phyloP scores from a whole-genome alignment of 2,113 vertebrate genomes.

The Montifringilla adamsi region DNA sequence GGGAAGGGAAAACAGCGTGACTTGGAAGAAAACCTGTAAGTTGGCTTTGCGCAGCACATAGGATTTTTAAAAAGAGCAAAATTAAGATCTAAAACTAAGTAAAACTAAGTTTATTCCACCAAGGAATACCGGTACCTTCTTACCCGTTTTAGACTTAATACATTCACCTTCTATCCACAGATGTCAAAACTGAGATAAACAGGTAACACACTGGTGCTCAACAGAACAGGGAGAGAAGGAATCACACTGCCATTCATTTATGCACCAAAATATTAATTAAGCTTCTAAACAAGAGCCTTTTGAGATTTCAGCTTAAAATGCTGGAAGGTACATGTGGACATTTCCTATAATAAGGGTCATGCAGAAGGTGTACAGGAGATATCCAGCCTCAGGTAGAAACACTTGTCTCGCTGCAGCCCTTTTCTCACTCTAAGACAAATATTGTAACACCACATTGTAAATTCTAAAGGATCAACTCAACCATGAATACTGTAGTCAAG shows the following conservation, averaged over 20 bases:
- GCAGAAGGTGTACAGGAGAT: background rate
- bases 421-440: background rate
- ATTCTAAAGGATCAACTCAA: fast-evolving
- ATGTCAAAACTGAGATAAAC: background rate
- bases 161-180: background rate
- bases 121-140: background rate
- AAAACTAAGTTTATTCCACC: background rate
- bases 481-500: background rate
- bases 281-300: background rate
- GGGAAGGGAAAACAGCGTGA: background rate
- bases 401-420: background rate
- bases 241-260: background rate
- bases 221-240: background rate
- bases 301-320: background rate
- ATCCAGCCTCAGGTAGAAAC: background rate
- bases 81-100: background rate
- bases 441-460: background rate
- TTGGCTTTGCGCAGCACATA: fast-evolving
- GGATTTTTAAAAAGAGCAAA: background rate
- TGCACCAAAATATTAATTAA: background rate
- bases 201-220: fast-evolving
- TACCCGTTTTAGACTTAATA: background rate
- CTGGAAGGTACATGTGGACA: background rate
- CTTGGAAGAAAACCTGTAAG: background rate
- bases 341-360: background rate